Evolutionary conservation across 2,113 vertebrate genomes (phyloP).

Genomic region (Phylloscopus whistleri): DNA sequence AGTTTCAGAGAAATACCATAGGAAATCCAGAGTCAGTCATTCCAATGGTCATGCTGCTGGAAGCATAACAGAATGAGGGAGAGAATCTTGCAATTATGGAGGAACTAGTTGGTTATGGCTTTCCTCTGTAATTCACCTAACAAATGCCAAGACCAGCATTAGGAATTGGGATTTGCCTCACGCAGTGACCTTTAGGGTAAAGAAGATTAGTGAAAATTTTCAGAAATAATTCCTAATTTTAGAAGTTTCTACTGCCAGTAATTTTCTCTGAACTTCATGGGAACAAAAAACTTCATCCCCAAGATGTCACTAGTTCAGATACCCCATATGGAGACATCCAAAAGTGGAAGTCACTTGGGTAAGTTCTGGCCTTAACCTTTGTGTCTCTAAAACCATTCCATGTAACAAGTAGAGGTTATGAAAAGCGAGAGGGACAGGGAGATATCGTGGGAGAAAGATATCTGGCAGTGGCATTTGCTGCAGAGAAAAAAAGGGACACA

Average conservation of each 20-base stretch:
- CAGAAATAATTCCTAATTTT: slow-evolving; percentile 4
- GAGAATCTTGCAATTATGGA: background rate
- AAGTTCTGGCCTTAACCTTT: background rate
- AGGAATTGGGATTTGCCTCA: background rate
- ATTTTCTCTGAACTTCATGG: slow-evolving; percentile 11
- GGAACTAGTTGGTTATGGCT: background rate
- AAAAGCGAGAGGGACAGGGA: background rate
- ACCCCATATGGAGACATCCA: background rate
- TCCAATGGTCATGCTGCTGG: background rate
- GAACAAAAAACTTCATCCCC: background rate
- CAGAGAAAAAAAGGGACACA: background rate
- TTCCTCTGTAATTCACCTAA: background rate
- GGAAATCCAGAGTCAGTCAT: background rate
- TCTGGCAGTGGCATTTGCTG: slow-evolving; percentile 11
- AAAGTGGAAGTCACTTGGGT: slow-evolving; percentile 4
- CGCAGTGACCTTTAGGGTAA: background rate
- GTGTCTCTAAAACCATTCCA: background rate
- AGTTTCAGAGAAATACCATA: background rate
- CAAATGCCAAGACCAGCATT: background rate
- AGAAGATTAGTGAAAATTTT: background rate
- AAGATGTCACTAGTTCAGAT: background rate
- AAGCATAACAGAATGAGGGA: background rate
- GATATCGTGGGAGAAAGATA: background rate
- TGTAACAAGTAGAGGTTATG: background rate
- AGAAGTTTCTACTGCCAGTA: background rate